These are phyloP conservation scores for Drosophila subquinaria DNA, from an alignment of 2,888 invertebrate genomes.

Conservation along the genomic window DNA sequence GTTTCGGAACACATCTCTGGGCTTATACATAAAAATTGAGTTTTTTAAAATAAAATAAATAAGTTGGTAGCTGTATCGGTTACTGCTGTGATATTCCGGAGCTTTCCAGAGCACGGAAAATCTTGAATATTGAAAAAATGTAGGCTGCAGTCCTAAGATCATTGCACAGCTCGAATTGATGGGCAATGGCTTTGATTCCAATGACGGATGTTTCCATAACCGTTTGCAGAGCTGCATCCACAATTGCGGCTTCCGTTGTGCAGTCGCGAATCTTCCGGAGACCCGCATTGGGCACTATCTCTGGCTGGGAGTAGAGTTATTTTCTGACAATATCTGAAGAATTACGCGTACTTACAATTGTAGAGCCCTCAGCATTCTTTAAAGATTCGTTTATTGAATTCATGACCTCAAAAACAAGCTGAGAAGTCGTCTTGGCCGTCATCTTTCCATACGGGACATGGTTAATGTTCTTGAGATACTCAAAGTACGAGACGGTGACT, in stretches of 20 bases:
- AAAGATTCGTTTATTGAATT: conserved; percentile 79
- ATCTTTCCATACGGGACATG: conserved; percentile 98
- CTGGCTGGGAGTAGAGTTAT: conserved; percentile 41
- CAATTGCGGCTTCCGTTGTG: conserved; percentile 98
- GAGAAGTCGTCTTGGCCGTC: conserved; percentile 92
- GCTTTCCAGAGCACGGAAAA: conserved; percentile 96
- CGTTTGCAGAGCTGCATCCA: conserved; percentile 98
- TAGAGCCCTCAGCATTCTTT: neutral
- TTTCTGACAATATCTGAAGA: neutral
- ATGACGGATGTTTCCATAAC: conserved; percentile 98
- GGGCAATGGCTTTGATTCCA: conserved; percentile 97
- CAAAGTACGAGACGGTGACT: conserved; percentile 99
- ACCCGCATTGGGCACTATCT: conserved; percentile 64
- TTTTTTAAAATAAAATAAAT: neutral
- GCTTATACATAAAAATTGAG: neutral
- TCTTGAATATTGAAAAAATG: conserved; percentile 97
- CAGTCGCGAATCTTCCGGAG: conserved; percentile 76
- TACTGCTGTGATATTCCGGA: conserved; percentile 92
- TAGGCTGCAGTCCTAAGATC: conserved; percentile 99
- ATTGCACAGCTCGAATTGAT: conserved; percentile 96
- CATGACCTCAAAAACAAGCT: conserved; percentile 71
- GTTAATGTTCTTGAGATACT: conserved; percentile 99
- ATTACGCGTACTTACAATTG: conserved; percentile 39
- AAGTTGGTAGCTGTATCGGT: neutral
- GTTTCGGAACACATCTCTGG: too few relatives aligned